Evolutionary conservation across 2,888 invertebrate genomes (phyloP).

Genomic region (Anoncus sp.): DNA sequence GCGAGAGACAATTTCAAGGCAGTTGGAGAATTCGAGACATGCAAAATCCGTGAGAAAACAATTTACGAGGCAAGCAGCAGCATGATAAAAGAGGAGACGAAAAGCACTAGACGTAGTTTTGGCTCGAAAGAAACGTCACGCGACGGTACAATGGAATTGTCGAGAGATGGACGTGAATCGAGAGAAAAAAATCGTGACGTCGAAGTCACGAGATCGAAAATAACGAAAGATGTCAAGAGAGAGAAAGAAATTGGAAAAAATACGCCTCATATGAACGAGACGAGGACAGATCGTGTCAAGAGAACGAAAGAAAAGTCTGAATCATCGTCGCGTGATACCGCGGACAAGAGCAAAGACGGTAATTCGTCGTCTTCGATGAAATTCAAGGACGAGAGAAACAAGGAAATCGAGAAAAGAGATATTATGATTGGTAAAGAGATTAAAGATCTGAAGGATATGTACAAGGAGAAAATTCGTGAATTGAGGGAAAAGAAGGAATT

Average conservation of each 20-base stretch:
- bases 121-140: slow-evolving; percentile 77
- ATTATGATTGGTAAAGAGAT: slow-evolving; percentile 70
- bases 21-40: slow-evolving; percentile 74
- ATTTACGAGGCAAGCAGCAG: too few species aligned
- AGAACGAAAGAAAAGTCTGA: slow-evolving; percentile 51
- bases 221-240: slow-evolving; percentile 66
- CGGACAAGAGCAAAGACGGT: slow-evolving; percentile 61
- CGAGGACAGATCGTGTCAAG: slow-evolving; percentile 46
- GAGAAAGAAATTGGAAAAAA: background rate
- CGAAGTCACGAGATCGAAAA: slow-evolving; percentile 68
- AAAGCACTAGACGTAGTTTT: slow-evolving; percentile 67
- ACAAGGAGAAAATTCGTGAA: slow-evolving; percentile 82
- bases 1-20: slow-evolving; percentile 77
- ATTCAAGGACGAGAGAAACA: slow-evolving; percentile 65
- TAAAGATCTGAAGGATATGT: slow-evolving; percentile 81
- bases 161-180: slow-evolving; percentile 71
- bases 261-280: background rate
- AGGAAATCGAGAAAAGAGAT: slow-evolving; percentile 75
- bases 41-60: too few species aligned
- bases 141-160: slow-evolving; percentile 73
- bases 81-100: too few species aligned
- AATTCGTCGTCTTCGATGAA: too few species aligned
- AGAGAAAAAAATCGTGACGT: slow-evolving; percentile 75
- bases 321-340: slow-evolving; percentile 22
- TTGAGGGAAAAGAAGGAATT: slow-evolving; percentile 80